Evolutionary conservation across 1,140 invertebrate species (phyloP).

Genomic region (Macrostomum lignano): DNA sequence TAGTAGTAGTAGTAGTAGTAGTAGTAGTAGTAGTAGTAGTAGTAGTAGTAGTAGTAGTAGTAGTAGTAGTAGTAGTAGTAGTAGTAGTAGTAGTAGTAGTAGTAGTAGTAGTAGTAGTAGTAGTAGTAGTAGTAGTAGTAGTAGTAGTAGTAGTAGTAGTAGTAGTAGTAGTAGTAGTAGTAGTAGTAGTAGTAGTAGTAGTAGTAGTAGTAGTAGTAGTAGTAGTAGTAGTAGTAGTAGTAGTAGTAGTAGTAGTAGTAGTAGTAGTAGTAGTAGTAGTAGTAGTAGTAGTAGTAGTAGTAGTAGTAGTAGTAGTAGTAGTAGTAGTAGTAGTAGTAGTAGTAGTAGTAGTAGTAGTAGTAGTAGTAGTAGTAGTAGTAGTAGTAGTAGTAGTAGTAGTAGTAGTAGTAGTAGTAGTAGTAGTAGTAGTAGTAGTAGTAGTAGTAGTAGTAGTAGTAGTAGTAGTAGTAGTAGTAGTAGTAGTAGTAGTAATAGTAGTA

Average conservation of each 20-base stretch:
- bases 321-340: constrained; percentile 3
- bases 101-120: constrained; percentile 4
- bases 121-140: constrained; percentile 6
- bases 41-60: neutral
- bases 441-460: constrained; percentile 4
- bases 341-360: constrained; percentile 3
- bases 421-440: constrained; percentile 5
- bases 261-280: neutral
- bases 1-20: neutral
- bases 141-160: constrained; percentile 7
- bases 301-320: constrained; percentile 4
- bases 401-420: constrained; percentile 5
- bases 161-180: constrained; percentile 7
- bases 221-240: constrained; percentile 7
- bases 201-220: constrained; percentile 7
- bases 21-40: neutral
- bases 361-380: constrained; percentile 3
- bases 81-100: neutral
- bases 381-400: neutral
- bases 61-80: neutral
- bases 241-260: constrained; percentile 6
- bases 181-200: constrained; percentile 7
- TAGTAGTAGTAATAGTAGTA: constrained; percentile 7
- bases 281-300: neutral
- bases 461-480: constrained; percentile 1